Conservation (phyloP, 2,797 vertebrate genomes). For the Acomys russatus region DNA sequence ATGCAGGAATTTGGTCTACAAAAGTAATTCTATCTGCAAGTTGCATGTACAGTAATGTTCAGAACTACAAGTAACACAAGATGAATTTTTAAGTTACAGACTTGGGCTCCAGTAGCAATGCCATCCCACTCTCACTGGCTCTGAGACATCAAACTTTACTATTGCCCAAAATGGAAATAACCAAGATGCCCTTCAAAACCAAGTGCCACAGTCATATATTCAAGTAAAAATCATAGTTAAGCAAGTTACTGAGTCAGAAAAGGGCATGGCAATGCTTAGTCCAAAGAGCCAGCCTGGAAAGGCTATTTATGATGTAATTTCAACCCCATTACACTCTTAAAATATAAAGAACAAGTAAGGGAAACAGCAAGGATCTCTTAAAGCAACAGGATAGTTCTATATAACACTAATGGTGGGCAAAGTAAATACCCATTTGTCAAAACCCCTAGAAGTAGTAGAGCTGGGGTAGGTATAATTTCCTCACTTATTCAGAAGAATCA, state of each 20-base stretch:
- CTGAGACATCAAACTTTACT: background rate
- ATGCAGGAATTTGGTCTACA: background rate
- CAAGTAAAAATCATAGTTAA: background rate
- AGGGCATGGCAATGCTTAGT: background rate
- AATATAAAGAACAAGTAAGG: background rate
- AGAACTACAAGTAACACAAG: background rate
- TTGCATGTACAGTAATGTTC: background rate
- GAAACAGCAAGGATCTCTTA: background rate
- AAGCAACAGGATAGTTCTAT: background rate
- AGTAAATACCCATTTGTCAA: background rate
- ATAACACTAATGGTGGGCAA: background rate
- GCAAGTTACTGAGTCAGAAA: background rate
- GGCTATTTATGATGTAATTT: background rate
- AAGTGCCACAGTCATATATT: background rate
- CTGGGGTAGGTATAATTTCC: background rate
- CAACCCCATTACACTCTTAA: background rate
- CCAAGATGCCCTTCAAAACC: background rate
- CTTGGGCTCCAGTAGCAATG: background rate
- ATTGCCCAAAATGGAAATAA: background rate
- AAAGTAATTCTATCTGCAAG: background rate
- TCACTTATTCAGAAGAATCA: background rate
- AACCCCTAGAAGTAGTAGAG: background rate
- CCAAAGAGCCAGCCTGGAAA: background rate
- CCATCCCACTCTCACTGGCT: background rate
- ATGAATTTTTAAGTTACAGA: slow-evolving; percentile 12